Conservation (phyloP, 1,140 invertebrate species). For the Trichonephila clavipes region DNA sequence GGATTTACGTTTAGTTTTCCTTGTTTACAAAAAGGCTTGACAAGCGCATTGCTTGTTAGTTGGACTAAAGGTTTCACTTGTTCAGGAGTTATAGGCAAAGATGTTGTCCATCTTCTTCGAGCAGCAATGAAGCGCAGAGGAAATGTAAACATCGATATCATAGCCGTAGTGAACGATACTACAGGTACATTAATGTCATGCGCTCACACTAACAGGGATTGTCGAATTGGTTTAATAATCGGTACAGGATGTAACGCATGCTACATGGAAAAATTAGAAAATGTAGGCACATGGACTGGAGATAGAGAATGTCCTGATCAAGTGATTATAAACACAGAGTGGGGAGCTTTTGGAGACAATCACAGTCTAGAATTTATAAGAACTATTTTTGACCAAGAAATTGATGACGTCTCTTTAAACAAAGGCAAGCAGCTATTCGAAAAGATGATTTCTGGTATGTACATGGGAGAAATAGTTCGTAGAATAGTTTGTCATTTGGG, state of each 20-base stretch:
- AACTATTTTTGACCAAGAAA: slow-evolving; percentile 79
- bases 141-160: slow-evolving; percentile 92
- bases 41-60: slow-evolving; percentile 90
- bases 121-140: slow-evolving; percentile 88
- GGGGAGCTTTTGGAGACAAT: slow-evolving; percentile 81
- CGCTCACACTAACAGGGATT: slow-evolving; percentile 93
- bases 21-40: slow-evolving; percentile 92
- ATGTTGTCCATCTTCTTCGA: slow-evolving; percentile 91
- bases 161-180: slow-evolving; percentile 97
- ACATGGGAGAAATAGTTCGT: slow-evolving; percentile 86
- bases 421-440: slow-evolving; percentile 84
- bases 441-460: slow-evolving; percentile 88
- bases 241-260: slow-evolving; percentile 95
- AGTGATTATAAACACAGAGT: slow-evolving; percentile 80
- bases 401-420: slow-evolving; percentile 80
- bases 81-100: slow-evolving; percentile 90
- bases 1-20: slow-evolving; percentile 99
- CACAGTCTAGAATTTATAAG: slow-evolving; percentile 79
- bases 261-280: slow-evolving; percentile 94
- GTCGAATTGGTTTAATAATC: slow-evolving; percentile 93
- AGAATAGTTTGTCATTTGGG: slow-evolving; percentile 89
- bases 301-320: slow-evolving; percentile 78
- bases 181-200: slow-evolving; percentile 98
- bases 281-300: slow-evolving; percentile 83
- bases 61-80: slow-evolving; percentile 99